Base-by-base conservation (phyloP, 2,888 invertebrate species). In the Caenorhabditis imperialis region DNA sequence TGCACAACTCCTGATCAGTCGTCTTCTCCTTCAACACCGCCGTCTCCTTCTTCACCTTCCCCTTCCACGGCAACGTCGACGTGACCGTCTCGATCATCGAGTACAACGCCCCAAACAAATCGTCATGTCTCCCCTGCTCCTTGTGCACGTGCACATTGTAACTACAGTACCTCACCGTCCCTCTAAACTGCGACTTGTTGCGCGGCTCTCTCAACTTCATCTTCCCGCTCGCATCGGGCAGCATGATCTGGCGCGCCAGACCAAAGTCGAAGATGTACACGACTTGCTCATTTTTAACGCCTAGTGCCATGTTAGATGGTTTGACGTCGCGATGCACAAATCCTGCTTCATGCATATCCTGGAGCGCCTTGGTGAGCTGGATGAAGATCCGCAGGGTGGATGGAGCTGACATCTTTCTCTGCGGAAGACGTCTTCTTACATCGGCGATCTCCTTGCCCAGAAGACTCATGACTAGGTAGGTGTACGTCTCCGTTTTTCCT, bases 61-160 rank as follows among this genome's bases (percentile, higher is more conserved):
- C 85, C 61, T 84, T 84, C 84, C 84, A 85, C 7, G 85, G 85
- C 5, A 85, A 77, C 14, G 77, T 77, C 8, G 75, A 73, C 3
- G 84, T 84, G 20, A 62, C 42, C 20, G 81, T 70, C 50, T 85
- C 85, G 53, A 85, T 81, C 63, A 83, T 76, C 35, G 81, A 74
- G 63, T 79, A 82, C 42, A 81, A 70, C n/a, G 78, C 65, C 10
- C 77, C 72, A 42, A 57, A 70, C 25, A 65, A 35, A 27, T 65
- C 65, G 22, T 65, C 65, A 22, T 65, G 65, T 42, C 65, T 20
- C 12, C 65, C 65, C 33, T 98, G 98, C 90, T 99, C 98, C 90
- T 91, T 92, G 90, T 97, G 98, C 88, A 95, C 94, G 90, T 99
- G 98, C 44, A 98, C 98, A 91, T 98, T 99, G 73, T 98, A 93